Conservation (phyloP, 2,888 invertebrate genomes). For the Oxyscelio sp. region DNA sequence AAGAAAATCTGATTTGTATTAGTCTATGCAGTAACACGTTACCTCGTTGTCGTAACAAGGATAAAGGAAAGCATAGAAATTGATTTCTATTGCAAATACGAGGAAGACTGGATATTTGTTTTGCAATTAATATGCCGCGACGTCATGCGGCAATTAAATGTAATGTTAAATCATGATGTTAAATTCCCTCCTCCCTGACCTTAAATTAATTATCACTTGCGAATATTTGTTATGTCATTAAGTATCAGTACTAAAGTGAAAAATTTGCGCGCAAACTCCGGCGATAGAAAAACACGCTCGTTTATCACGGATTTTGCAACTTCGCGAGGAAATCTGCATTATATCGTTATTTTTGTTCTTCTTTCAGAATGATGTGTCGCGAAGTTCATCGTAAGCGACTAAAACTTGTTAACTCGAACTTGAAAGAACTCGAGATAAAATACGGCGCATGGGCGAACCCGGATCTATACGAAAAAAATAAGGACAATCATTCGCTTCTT, state of each 20-base stretch:
- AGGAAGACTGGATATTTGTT: too few species aligned
- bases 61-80: too few species aligned
- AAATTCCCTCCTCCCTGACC: too few species aligned
- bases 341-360: conserved; percentile 34
- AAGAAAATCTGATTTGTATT: too few species aligned
- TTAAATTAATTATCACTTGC: neutral
- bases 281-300: conserved; percentile 12
- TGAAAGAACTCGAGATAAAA: conserved; percentile 37
- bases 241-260: neutral
- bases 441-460: conserved; percentile 22
- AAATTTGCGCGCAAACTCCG: neutral
- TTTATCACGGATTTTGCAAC: conserved; percentile 32
- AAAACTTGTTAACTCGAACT: conserved; percentile 33
- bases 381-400: conserved; percentile 33
- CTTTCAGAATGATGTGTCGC: conserved; percentile 2
- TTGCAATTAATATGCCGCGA: too few species aligned
- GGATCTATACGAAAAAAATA: conserved; percentile 37
- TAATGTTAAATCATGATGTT: too few species aligned
- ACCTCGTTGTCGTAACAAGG: too few species aligned
- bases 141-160: too few species aligned
- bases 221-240: conserved; percentile 9
- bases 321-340: conserved; percentile 18
- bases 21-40: too few species aligned
- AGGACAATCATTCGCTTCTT: conserved; percentile 19
- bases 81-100: too few species aligned